Evolutionary conservation across 2,888 invertebrate genomes (phyloP).

Genomic region (Erpobdella octoculata): DNA sequence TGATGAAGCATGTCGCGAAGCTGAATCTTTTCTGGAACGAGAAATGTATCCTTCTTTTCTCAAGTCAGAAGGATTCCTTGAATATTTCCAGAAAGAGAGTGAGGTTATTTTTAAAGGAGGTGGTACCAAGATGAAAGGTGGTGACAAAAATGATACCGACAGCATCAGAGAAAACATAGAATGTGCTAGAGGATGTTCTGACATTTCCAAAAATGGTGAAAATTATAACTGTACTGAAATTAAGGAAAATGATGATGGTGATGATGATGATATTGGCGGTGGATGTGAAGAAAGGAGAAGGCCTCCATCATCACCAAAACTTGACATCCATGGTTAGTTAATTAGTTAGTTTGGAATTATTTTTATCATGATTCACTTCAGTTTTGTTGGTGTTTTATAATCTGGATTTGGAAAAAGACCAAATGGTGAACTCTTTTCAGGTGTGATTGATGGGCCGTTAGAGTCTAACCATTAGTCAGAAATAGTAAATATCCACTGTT

Average conservation of each 20-base stretch:
- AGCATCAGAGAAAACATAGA: background rate
- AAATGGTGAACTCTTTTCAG: too few relatives aligned
- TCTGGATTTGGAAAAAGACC: too few relatives aligned
- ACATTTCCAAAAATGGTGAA: background rate
- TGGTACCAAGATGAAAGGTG: too few relatives aligned
- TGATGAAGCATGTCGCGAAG: background rate
- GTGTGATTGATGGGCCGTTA: too few relatives aligned
- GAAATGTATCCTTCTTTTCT: conserved; percentile 4
- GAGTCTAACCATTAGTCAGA: too few relatives aligned
- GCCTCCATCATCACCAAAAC: background rate
- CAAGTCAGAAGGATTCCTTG: background rate
- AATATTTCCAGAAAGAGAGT: background rate
- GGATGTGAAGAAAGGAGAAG: background rate
- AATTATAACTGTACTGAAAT: too few relatives aligned
- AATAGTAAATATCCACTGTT: too few relatives aligned
- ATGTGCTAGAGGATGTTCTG: background rate
- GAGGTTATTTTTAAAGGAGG: background rate
- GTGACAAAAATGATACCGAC: background rate
- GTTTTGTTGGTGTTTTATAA: too few relatives aligned
- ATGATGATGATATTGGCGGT: background rate
- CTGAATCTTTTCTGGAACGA: background rate
- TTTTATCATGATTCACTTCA: too few relatives aligned
- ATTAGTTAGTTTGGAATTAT: too few relatives aligned
- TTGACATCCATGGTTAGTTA: too few relatives aligned
- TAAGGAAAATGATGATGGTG: too few relatives aligned